phyloP scores from a whole-genome alignment of 2,888 invertebrate genomes.

The Cheilosia variabilis region DNA sequence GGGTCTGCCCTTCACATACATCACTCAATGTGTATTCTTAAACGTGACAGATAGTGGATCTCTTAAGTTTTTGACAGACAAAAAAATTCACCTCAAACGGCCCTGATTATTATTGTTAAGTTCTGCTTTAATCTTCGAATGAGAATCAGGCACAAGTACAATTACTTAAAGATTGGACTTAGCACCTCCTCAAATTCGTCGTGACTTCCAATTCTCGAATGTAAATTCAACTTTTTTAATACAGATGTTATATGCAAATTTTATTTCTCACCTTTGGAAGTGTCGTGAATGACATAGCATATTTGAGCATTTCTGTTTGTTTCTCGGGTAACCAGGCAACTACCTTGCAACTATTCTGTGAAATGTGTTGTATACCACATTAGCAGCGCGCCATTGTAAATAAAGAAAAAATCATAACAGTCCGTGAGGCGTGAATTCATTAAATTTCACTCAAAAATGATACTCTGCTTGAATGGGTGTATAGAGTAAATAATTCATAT shows the following conservation, averaged over 20 bases:
- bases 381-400: conserved; percentile 23
- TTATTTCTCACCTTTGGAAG: conserved; percentile 66
- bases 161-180: conserved; percentile 24
- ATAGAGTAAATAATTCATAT: too few relatives aligned
- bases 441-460: too few relatives aligned
- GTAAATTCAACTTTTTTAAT: conserved; percentile 56
- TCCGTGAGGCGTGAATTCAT: too few relatives aligned
- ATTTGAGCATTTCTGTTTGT: conserved; percentile 27
- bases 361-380: conserved; percentile 48
- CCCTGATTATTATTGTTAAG: too few relatives aligned
- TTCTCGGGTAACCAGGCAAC: conserved; percentile 45
- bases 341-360: conserved; percentile 31
- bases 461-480: too few relatives aligned
- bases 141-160: conserved; percentile 9
- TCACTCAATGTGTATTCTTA: too few relatives aligned
- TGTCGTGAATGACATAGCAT: conserved; percentile 63
- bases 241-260: conserved; percentile 69
- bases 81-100: too few relatives aligned
- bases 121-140: neutral
- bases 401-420: too few relatives aligned
- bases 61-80: too few relatives aligned
- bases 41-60: too few relatives aligned
- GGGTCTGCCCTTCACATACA: too few relatives aligned
- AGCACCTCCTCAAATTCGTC: conserved; percentile 60
- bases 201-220: conserved; percentile 62